A percentile compares a stretch with the other conserved stretches of the same genome.
Conservation (phyloP, 2,888 invertebrate genomes). For the Stenchaetothrips biformis region DNA sequence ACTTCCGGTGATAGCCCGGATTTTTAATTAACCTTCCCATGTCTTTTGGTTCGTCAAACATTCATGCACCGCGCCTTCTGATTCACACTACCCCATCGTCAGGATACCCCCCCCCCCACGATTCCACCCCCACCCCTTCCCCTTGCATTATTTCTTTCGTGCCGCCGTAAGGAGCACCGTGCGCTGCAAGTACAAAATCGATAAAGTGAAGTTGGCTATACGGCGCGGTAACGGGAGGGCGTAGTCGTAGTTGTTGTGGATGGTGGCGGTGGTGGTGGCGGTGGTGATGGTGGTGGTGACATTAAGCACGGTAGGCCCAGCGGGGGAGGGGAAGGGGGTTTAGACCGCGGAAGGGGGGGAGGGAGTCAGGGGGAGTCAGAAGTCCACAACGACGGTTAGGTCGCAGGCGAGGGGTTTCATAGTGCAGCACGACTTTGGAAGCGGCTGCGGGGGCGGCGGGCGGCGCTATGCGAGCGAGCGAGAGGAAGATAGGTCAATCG, state of each 20-base stretch:
- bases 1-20: too few relatives aligned
- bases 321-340: background rate
- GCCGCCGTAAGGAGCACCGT: background rate
- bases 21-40: too few relatives aligned
- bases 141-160: background rate
- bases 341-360: background rate
- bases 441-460: background rate
- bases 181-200: constrained; percentile 18
- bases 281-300: background rate
- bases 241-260: too few relatives aligned
- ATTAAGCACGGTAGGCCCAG: background rate
- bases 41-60: too few relatives aligned
- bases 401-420: background rate
- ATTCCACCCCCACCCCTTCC: background rate
- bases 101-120: background rate
- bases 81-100: background rate
- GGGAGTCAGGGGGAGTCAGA: background rate
- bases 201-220: constrained; percentile 11
- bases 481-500: constrained; percentile 7
- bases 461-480: background rate
- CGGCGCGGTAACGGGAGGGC: background rate
- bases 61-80: background rate
- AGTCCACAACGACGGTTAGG: background rate
- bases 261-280: background rate
- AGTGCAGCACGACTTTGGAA: background rate